A percentile compares a stretch with the other conserved stretches of the same genome.
phyloP scores from a whole-genome alignment of 2,797 vertebrate species.

The Hoplostethus atlanticus region DNA sequence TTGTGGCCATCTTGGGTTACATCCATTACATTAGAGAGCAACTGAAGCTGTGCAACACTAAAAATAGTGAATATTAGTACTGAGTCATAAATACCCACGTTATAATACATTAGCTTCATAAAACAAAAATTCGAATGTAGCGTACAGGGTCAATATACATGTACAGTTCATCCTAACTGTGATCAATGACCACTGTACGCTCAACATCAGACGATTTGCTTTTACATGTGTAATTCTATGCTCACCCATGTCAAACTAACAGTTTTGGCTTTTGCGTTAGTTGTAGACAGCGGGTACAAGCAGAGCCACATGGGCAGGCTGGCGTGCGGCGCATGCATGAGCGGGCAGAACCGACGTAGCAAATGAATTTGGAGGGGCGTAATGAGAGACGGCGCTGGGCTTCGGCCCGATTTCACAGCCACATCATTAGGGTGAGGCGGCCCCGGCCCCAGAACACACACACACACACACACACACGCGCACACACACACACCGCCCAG shows the following conservation, averaged over 20 bases:
- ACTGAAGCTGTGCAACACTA: not conserved
- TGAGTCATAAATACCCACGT: not conserved
- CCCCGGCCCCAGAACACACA: conserved; percentile 58
- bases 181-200: no score
- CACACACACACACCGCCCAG: conserved; percentile 60
- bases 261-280: conserved; percentile 35
- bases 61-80: conserved; percentile 1
- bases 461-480: conserved; percentile 51
- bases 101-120: not conserved
- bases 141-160: not conserved
- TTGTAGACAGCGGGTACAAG: conserved; percentile 71
- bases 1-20: conserved; percentile 6
- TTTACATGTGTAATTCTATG: conserved; percentile 38
- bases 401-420: conserved; percentile 86
- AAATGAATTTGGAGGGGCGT: conserved; percentile 87
- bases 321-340: conserved; percentile 77
- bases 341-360: conserved; percentile 81
- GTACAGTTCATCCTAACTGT: no score
- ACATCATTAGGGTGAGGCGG: conserved; percentile 82
- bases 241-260: conserved; percentile 41
- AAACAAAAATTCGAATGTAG: not conserved
- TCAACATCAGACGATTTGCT: not conserved
- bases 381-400: conserved; percentile 83
- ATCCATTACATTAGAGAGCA: conserved; percentile 15
- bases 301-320: conserved; percentile 57